Conservation (phyloP, 1,140 invertebrate genomes). For the Venustaconcha ellipsiformis region DNA sequence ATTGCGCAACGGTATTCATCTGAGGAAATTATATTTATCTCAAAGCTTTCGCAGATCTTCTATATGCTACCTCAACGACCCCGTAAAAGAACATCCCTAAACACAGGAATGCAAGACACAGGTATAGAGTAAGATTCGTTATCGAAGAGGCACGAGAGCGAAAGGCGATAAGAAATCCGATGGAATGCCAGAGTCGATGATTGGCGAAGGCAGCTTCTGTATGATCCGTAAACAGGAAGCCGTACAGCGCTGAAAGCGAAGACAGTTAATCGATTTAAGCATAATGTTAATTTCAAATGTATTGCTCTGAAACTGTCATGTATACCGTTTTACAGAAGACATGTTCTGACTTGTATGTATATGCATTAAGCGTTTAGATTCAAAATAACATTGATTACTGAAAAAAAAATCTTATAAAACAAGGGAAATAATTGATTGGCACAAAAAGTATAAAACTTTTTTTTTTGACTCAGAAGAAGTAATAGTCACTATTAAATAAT, state of each 20-base stretch:
- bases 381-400: too few species aligned
- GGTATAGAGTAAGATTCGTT: slow-evolving; percentile 90
- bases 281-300: too few species aligned
- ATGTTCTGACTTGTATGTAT: too few species aligned
- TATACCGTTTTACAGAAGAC: too few species aligned
- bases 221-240: slow-evolving; percentile 85
- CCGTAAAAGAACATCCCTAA: slow-evolving; percentile 85
- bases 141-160: slow-evolving; percentile 82
- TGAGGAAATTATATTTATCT: neutral
- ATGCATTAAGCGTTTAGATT: too few species aligned
- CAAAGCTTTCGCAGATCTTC: neutral
- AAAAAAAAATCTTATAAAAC: too few species aligned
- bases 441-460: too few species aligned
- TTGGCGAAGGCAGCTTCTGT: slow-evolving; percentile 97
- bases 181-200: slow-evolving; percentile 87
- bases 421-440: too few species aligned
- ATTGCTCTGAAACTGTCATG: too few species aligned
- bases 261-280: too few species aligned
- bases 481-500: too few species aligned
- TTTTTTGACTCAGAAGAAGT: too few species aligned
- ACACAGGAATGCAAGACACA: slow-evolving; percentile 82
- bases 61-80: slow-evolving; percentile 78
- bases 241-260: slow-evolving; percentile 82
- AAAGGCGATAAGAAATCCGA: slow-evolving; percentile 94
- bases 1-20: neutral